Evolutionary conservation across 2,113 vertebrate species (phyloP).

Genomic region (Apistogramma diplotaenia): DNA sequence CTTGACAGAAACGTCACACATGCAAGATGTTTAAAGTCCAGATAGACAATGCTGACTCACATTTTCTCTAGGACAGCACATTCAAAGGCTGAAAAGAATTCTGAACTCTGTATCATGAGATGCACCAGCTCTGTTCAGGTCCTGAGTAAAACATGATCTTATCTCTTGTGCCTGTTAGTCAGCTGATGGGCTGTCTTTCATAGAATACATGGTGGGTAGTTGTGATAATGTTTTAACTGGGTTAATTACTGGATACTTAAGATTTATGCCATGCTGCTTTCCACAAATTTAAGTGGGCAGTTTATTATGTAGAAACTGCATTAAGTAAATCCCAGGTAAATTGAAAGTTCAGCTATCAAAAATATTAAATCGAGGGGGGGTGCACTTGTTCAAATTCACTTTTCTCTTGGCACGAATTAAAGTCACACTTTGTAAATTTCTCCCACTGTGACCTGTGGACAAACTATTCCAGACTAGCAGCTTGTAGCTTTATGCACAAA

Average conservation of each 20-base stretch:
- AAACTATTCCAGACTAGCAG: not conserved
- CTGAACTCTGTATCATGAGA: not conserved
- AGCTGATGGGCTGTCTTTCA: not conserved
- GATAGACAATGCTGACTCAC: not conserved
- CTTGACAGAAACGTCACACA: not conserved
- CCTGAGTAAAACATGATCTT: not conserved
- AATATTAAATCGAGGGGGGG: not conserved
- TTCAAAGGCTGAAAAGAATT: not conserved
- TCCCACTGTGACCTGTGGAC: not conserved
- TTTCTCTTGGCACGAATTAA: not conserved
- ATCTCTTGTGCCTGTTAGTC: not conserved
- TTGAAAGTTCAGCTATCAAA: not conserved
- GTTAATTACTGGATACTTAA: not conserved
- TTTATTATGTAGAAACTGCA: too few relatives aligned
- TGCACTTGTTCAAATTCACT: not conserved
- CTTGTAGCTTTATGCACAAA: not conserved
- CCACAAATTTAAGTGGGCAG: not conserved
- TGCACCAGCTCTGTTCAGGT: not conserved
- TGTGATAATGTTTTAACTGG: not conserved
- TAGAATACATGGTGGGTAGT: not conserved
- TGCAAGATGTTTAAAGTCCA: not conserved
- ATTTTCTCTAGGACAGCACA: not conserved
- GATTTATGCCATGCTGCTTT: not conserved
- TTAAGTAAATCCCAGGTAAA: not conserved
- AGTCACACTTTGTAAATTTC: not conserved